phyloP scores from a whole-genome alignment of 2,888 invertebrate species.

The Amaurobius ferox region DNA sequence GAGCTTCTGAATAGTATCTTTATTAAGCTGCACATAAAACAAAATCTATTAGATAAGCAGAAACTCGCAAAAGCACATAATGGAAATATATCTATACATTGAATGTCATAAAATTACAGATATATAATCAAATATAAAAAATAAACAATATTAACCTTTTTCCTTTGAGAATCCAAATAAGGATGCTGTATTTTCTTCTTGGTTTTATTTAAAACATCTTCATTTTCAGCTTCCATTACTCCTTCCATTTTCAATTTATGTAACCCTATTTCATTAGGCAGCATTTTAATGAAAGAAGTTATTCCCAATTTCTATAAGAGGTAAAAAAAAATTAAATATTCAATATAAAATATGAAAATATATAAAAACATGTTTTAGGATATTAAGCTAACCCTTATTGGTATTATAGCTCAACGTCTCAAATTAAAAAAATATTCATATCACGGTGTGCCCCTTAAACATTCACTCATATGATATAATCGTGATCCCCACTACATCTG shows the following conservation, averaged over 20 bases:
- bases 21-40: constrained; percentile 21
- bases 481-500: no score
- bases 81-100: neutral
- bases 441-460: no score
- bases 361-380: neutral
- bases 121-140: neutral
- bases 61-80: neutral
- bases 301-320: neutral
- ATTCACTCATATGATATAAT: no score
- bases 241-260: constrained; percentile 21
- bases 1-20: constrained; percentile 22
- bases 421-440: no score
- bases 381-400: neutral
- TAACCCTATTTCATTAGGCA: constrained; percentile 19
- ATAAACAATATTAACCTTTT: constrained; percentile 5
- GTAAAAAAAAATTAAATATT: neutral
- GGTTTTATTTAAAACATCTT: constrained; percentile 26
- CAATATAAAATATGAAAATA: neutral
- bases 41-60: neutral
- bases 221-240: no score
- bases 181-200: neutral
- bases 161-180: neutral
- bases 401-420: no score
- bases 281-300: constrained; percentile 13
- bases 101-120: neutral